phyloP scores from a whole-genome alignment of 2,888 invertebrate species.

The Drosophila algonquin region DNA sequence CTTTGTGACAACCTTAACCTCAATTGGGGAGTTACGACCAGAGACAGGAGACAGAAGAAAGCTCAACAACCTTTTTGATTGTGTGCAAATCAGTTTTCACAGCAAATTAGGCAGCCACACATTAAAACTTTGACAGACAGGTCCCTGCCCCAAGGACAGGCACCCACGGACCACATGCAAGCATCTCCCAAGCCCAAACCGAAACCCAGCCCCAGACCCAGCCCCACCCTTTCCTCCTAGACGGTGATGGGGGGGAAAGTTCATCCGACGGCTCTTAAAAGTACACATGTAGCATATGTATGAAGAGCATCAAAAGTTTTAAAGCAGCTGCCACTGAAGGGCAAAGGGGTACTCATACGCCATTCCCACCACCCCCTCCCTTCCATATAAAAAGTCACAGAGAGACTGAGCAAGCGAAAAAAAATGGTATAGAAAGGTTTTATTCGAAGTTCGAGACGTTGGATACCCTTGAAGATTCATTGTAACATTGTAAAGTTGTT shows the following conservation, averaged over 20 bases:
- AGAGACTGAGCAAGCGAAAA: slow-evolving; percentile 28
- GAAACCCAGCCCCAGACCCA: background rate
- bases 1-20: slow-evolving; percentile 34
- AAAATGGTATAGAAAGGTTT: background rate
- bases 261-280: slow-evolving; percentile 53
- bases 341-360: slow-evolving; percentile 29
- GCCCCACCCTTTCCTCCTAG: slow-evolving; percentile 1
- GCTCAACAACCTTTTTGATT: slow-evolving; percentile 43
- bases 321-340: slow-evolving; percentile 45
- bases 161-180: slow-evolving; percentile 18
- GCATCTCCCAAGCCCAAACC: background rate
- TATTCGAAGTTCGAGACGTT: background rate
- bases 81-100: slow-evolving; percentile 74
- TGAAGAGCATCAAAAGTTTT: slow-evolving; percentile 59
- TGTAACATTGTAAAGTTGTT: background rate
- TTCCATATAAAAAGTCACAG: slow-evolving; percentile 54
- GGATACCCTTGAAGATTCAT: background rate
- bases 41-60: background rate
- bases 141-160: slow-evolving; percentile 18
- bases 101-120: slow-evolving; percentile 77
- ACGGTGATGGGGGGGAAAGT: slow-evolving; percentile 45
- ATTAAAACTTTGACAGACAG: slow-evolving; percentile 69
- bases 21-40: slow-evolving; percentile 4
- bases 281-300: slow-evolving; percentile 43
- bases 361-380: background rate